Percentiles rank a stretch among this genome's conserved stretches.
phyloP scores from a whole-genome alignment of 2,797 vertebrate species.

The Pseudotriccus pelzelni region DNA sequence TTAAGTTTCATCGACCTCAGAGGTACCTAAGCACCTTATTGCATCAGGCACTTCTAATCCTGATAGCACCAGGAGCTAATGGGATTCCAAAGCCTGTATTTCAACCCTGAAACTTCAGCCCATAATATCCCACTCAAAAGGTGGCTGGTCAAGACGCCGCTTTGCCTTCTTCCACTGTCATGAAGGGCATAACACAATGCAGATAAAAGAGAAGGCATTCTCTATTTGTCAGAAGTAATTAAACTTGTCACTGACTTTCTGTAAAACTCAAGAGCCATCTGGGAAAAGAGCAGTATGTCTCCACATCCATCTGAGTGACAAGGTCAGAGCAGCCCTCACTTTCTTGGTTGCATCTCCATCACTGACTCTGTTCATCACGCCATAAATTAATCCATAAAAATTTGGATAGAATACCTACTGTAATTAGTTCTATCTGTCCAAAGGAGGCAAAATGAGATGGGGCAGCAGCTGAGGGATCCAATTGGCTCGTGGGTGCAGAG shows the following conservation, averaged over 20 bases:
- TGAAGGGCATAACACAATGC: constrained; percentile 18
- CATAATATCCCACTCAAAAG: background rate
- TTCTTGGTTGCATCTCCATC: constrained; percentile 54
- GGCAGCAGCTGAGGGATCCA: constrained; percentile 24
- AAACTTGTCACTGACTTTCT: constrained; percentile 68
- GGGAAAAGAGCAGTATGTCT: constrained; percentile 67
- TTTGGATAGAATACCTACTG: constrained; percentile 58
- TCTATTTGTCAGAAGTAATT: constrained; percentile 74
- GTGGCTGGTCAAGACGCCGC: background rate
- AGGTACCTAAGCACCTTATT: background rate
- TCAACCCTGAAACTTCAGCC: background rate
- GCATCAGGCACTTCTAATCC: background rate
- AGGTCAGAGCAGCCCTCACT: constrained; percentile 65
- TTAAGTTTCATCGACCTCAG: background rate
- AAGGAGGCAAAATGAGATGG: constrained; percentile 22
- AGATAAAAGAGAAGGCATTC: constrained; percentile 51
- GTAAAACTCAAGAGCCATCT: constrained; percentile 65
- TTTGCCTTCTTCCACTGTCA: background rate
- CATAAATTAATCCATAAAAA: constrained; percentile 69
- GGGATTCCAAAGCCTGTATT: background rate
- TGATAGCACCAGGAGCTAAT: background rate
- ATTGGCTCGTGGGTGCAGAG: background rate
- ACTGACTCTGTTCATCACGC: constrained; percentile 57
- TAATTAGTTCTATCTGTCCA: constrained; percentile 63
- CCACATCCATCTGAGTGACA: constrained; percentile 66